phyloP scores from a whole-genome alignment of 2,797 vertebrate species.

The Melanitta fusca region DNA sequence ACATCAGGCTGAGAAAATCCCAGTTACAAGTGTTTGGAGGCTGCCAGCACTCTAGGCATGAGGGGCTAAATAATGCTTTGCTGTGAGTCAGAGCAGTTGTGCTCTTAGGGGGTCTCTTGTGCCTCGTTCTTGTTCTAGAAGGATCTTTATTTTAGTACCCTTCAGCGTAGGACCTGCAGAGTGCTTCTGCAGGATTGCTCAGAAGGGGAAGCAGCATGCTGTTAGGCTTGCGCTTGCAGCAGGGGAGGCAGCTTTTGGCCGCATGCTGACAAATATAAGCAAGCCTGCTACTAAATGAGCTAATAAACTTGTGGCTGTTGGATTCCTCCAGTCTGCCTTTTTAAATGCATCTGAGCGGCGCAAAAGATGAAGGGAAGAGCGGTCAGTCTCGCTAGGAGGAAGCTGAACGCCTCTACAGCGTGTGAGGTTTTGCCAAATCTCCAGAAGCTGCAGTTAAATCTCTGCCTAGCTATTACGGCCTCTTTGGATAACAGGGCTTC shows the following conservation, averaged over 20 bases:
- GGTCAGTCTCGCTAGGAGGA: not conserved
- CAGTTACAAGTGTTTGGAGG: not conserved
- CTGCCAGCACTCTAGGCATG: not conserved
- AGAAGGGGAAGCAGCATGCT: not conserved
- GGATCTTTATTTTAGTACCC: not conserved
- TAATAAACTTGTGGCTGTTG: not conserved
- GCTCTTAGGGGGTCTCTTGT: not conserved
- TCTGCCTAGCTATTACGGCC: constrained; percentile 11
- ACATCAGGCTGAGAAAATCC: not conserved
- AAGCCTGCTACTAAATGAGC: accelerated
- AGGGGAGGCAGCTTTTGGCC: not conserved
- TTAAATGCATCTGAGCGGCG: not conserved
- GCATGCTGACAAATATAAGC: accelerated
- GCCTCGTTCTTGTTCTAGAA: not conserved
- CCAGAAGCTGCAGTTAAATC: constrained; percentile 45
- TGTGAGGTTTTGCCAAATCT: constrained; percentile 43
- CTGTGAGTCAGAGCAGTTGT: not conserved
- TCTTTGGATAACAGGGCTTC: constrained; percentile 42
- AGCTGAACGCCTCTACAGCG: not conserved
- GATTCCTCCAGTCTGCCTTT: not conserved
- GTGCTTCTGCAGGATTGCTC: not conserved
- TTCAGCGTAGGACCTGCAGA: not conserved
- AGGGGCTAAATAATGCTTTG: not conserved
- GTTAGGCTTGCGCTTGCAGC: not conserved
- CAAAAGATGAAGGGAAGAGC: not conserved